A percentile compares a stretch with the other conserved stretches of the same genome.
These are phyloP conservation scores for Bombus turneri DNA, from an alignment of 1,140 invertebrate genomes.

Conservation along the genomic window DNA sequence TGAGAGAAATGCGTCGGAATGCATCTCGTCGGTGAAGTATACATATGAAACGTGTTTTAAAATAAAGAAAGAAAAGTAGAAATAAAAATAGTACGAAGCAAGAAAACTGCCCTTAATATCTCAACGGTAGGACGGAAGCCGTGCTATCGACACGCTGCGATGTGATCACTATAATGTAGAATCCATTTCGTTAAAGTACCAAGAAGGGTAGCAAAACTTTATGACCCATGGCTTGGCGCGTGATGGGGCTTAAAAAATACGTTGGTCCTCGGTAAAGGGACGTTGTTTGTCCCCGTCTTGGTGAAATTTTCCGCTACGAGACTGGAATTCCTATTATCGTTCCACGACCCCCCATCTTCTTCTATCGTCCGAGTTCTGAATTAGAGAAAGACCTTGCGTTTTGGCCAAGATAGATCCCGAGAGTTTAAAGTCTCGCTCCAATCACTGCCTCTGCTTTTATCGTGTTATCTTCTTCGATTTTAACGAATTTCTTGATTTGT, in stretches of 20 bases:
- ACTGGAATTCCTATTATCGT: slow-evolving; percentile 25
- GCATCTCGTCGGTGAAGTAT: neutral
- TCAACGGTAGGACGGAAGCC: neutral
- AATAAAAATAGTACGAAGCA: neutral
- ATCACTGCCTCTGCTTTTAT: no score
- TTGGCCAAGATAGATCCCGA: neutral
- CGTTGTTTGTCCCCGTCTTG: neutral
- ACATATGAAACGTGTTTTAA: neutral
- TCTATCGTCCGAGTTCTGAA: neutral
- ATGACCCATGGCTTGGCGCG: slow-evolving; percentile 29
- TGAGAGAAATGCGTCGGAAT: slow-evolving; percentile 32
- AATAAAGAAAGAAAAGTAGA: neutral
- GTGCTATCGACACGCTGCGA: slow-evolving; percentile 19
- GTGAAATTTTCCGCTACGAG: slow-evolving; percentile 24
- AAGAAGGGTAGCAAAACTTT: slow-evolving; percentile 25
- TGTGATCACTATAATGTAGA: slow-evolving; percentile 15
- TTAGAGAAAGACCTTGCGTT: neutral
- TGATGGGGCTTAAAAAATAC: slow-evolving; percentile 17
- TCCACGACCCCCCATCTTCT: neutral
- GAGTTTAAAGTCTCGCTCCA: neutral
- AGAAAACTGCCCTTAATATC: neutral
- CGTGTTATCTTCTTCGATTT: neutral
- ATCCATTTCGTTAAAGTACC: slow-evolving; percentile 28
- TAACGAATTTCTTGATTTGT: neutral
- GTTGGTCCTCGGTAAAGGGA: neutral